Evolutionary conservation across 2,113 vertebrate species (phyloP), one percentile per base, ranked within the genome.

Genomic region (Todiramphus chloris): DNA sequence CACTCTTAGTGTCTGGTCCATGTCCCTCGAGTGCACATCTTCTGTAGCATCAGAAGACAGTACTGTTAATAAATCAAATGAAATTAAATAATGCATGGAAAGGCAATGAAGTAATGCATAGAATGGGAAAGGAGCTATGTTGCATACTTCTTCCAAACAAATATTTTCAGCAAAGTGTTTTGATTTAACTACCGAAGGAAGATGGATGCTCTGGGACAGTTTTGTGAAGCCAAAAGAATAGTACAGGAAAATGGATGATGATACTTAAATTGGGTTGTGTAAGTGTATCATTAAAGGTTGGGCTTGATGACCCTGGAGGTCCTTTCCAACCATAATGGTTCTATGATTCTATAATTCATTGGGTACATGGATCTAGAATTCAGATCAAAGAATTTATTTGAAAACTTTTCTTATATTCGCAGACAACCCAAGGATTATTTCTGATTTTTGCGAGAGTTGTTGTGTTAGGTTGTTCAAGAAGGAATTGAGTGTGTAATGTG

Each of bases 241-340:
- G n/a, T 53, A 86, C 74, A 93, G 88, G 87, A 93, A 96, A 90
- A 91, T 86, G 55, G 11, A 18, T 53, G 44, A 69, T 78, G 73
- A 58, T 95, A 55, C 72, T 96, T 30, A 50, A 53, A 64, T 89
- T 53, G 70, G 43, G 69, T n/a, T 67, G 39, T 55, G 12, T 48
- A 59, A 59, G 20, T 68, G 27, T 87, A 24, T 66, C 27, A 5
- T n/a, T n/a, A n/a, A n/a, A n/a, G n/a, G n/a, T n/a, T n/a, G n/a
- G n/a, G n/a, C n/a, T n/a, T n/a, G n/a, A n/a, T n/a, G n/a, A n/a
- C n/a, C n/a, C n/a, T n/a, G n/a, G n/a, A n/a, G n/a, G n/a, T n/a
- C n/a, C n/a, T n/a, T n/a, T n/a, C n/a, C n/a, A n/a, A n/a, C n/a
- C n/a, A n/a, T n/a, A n/a, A n/a, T n/a, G n/a, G n/a, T n/a, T n/a